These are phyloP conservation scores for Anguilla marmorata DNA, from an alignment of 2,797 vertebrate species.

Conservation along the genomic window DNA sequence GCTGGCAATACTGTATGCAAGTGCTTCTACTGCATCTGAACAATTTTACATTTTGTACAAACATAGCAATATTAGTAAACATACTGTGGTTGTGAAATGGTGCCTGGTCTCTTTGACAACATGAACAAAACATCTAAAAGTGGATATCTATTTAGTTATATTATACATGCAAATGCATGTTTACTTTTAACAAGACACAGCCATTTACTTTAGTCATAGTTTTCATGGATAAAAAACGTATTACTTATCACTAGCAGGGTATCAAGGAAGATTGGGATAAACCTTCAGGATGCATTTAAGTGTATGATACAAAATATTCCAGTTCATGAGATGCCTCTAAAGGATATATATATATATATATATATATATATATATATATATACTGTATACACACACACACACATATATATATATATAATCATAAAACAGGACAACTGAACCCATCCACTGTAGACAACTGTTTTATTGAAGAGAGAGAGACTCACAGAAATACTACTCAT, in stretches of 20 bases:
- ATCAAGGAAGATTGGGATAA: too few species aligned
- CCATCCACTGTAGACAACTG: not conserved
- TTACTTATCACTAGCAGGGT: too few species aligned
- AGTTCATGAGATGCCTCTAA: too few species aligned
- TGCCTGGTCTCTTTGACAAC: not conserved
- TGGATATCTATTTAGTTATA: not conserved
- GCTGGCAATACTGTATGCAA: not conserved
- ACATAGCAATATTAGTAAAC: not conserved
- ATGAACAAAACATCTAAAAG: not conserved
- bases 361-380: too few species aligned
- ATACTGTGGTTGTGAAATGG: not conserved
- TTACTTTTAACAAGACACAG: not conserved
- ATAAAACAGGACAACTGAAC: not conserved
- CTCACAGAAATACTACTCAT: slow-evolving; percentile 16
- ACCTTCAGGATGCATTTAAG: too few species aligned
- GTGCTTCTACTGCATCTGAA: not conserved
- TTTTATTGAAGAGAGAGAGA: not conserved
- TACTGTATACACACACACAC: not conserved
- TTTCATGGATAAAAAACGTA: not conserved
- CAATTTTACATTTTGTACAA: not conserved
- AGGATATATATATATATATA: too few species aligned
- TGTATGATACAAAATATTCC: too few species aligned
- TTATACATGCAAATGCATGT: not conserved
- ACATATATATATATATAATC: too few species aligned
- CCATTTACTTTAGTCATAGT: not conserved